Base-by-base conservation (phyloP, 2,888 invertebrate genomes). In the Idaea dimidiata region DNA sequence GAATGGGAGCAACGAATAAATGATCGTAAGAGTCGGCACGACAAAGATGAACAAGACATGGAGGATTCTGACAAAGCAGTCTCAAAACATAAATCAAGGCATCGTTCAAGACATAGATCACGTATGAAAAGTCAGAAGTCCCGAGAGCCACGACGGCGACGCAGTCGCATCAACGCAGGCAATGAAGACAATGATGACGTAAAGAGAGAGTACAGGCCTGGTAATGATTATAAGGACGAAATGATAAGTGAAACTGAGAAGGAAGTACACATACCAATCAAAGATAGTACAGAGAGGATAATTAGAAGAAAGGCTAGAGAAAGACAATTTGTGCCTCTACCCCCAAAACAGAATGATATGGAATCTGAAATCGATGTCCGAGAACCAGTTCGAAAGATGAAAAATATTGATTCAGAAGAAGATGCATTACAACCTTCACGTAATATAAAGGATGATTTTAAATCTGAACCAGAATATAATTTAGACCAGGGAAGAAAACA, bases 221-320 rank as follows among this genome's bases (percentile, higher is more conserved):
- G 10, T 43, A 43, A 43, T 14, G 14, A 43, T 10, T 43, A 43
- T 14, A 43, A 14, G 43, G 43, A 43, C 14, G 43, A 43, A 43
- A 43, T 43, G 8, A 43, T 10, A 43, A 43, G 43, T 43, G 43
- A 43, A 43, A 14, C 43, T 43, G 14, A 14, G 3, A 43, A 43
- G 3, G 43, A 43, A 43, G 43, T 10, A 43, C 5, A 17, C 14
- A 14, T 18, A 18, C 14, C 17, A 43, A 56, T 56, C 6, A 77
- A 73, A 69, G 72, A 66, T 17, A 79, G 72, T 6, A 79, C 78
- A 0, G 78, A 77, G 17, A 82, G 75, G 69, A 66, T 73, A 33
- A 69, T 71, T 6, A 78, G 82, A 59, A 79, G 88, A 65, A 88
- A 84, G 62, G 78, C 83, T 1, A 77, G 87, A 65, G 85, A 88